These are phyloP conservation scores for Excalfactoria chinensis DNA, from an alignment of 2,113 vertebrate species.

Conservation along the genomic window DNA sequence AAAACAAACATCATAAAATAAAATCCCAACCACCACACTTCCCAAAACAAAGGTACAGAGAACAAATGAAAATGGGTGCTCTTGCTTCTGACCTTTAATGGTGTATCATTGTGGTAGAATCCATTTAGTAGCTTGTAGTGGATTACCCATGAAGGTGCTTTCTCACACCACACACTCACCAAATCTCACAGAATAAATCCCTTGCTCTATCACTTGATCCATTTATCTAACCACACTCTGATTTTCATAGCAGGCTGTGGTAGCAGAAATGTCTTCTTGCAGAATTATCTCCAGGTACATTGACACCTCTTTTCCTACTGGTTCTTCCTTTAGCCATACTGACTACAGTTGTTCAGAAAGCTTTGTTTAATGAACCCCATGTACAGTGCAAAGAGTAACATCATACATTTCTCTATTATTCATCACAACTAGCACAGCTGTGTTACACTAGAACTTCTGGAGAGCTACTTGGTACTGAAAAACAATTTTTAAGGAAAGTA, in stretches of 20 bases:
- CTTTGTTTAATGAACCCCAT: not conserved
- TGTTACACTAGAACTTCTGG: not conserved
- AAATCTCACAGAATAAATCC: not conserved
- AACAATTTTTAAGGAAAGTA: not conserved
- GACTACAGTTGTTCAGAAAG: not conserved
- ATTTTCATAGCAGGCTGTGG: not conserved
- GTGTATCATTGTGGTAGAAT: not conserved
- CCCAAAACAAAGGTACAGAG: not conserved
- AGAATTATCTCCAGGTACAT: not conserved
- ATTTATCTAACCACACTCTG: not conserved
- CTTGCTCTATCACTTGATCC: not conserved
- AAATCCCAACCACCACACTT: not conserved
- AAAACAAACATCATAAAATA: not conserved
- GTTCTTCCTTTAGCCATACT: not conserved
- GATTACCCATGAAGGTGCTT: fast-evolving
- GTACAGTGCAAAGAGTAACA: not conserved
- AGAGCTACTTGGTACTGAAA: not conserved
- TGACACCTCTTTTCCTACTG: not conserved
- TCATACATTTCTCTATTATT: not conserved
- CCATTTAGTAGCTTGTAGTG: not conserved
- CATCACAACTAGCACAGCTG: not conserved
- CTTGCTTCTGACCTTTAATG: not conserved
- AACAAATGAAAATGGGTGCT: not conserved
- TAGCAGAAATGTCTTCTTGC: not conserved
- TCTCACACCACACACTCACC: too few relatives aligned